Base-by-base conservation (phyloP, 2,888 invertebrate genomes). In the Melikaiella ostensackeni region DNA sequence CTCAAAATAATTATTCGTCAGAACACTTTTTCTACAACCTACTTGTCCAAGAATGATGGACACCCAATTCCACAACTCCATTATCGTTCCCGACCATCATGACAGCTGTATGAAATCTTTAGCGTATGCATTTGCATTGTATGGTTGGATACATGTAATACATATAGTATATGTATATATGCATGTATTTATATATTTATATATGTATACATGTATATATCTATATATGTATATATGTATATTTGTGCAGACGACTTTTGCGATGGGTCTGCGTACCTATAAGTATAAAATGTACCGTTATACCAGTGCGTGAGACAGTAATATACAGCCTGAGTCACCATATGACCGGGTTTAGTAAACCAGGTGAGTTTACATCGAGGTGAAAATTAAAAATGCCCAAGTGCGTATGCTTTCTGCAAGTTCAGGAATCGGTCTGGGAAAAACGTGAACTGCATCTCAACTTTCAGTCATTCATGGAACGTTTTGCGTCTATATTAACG, bases 401-500 rank as follows among this genome's bases (percentile, higher is more conserved):
- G 59, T 27, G 59, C 59, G 59, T 59, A 59, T 59, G 16, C 24
- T 27, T 27, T 27, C 16, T 16, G 27, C 59, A 59, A 59, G 27
- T 59, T 59, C 24, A 59, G 27, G 16, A 59, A 59, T 59, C 59
- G 59, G 59, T 13, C 27, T 59, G 24, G 27, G 16, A 27, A 59
- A 59, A 59, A 59, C 59, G 59, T 59, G 59, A 59, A 16, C 59
- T 59, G 27, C 59, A 59, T 59, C 59, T 11, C 27, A 7, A 11
- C 59, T 59, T 27, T 16, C 21, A 59, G 27, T 59, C 11, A 59
- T 59, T 27, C 59, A 59, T 27, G 16, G 27, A 27, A 27, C 11
- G 2, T 27, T 27, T 27, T 24, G 13, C 24, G 13, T 13, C 11
- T 57, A 21, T 5, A 24, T 24, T 24, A 1, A 13, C 21, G 21